Evolutionary conservation across 1,140 invertebrate species (phyloP).

Genomic region (Phymorhynchus buccinoides): DNA sequence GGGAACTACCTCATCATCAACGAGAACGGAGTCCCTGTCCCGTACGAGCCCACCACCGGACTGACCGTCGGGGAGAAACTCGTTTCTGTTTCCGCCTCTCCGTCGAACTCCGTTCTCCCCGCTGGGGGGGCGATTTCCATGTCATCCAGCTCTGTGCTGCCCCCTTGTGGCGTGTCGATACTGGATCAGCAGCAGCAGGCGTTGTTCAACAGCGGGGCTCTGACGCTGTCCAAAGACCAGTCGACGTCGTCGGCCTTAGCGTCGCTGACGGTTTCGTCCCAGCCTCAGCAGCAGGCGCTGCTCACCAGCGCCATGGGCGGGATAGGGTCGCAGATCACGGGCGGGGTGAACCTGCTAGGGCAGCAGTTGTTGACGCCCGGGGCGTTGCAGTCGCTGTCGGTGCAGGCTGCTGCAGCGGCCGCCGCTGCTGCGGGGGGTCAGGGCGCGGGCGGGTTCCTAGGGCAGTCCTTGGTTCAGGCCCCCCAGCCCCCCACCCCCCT

Average conservation of each 20-base stretch:
- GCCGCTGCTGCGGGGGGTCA: too few relatives aligned
- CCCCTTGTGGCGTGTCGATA: background rate
- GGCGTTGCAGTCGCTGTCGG: constrained; percentile 25
- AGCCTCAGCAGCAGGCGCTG: background rate
- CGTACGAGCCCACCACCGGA: constrained; percentile 23
- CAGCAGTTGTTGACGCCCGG: constrained; percentile 24
- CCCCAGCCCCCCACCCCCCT: background rate
- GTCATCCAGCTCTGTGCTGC: constrained; percentile 15
- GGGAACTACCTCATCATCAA: constrained; percentile 42
- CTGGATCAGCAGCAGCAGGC: constrained; percentile 38
- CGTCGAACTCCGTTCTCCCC: background rate
- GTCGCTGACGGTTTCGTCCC: background rate
- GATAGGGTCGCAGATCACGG: background rate
- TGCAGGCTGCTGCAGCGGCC: too few relatives aligned
- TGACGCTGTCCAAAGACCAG: constrained; percentile 24
- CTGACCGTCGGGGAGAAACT: background rate
- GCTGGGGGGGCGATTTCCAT: background rate
- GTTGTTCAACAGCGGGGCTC: constrained; percentile 28
- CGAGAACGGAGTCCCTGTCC: constrained; percentile 53
- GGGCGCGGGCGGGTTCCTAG: constrained; percentile 16
- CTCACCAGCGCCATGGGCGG: background rate
- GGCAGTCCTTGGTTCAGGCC: constrained; percentile 31
- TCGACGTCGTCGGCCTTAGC: background rate
- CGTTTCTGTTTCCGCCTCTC: background rate
- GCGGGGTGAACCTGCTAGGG: constrained; percentile 31